Conservation (phyloP, 2,888 invertebrate species). For the Petrolisthes cinctipes region DNA sequence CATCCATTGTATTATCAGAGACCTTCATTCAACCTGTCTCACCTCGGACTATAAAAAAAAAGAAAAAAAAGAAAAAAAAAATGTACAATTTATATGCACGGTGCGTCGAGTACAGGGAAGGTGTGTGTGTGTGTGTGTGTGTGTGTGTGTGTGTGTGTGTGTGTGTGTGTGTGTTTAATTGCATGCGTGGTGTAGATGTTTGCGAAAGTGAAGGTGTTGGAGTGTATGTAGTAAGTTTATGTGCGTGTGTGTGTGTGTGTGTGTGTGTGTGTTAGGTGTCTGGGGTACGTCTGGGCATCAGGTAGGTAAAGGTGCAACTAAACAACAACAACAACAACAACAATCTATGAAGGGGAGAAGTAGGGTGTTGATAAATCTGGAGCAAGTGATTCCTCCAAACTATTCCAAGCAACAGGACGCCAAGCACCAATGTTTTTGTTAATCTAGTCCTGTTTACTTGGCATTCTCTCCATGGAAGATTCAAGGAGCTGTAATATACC, state of each 20-base stretch:
- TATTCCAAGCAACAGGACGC: too few species aligned
- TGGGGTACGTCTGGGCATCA: too few species aligned
- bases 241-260: constrained; percentile 7
- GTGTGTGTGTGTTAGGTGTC: constrained; percentile 22
- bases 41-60: background rate
- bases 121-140: constrained; percentile 26
- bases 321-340: too few species aligned
- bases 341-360: background rate
- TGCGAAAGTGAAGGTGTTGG: background rate
- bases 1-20: too few species aligned
- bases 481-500: too few species aligned
- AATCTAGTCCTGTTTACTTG: too few species aligned
- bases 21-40: too few species aligned
- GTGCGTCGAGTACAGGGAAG: background rate
- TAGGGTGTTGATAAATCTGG: too few species aligned
- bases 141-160: constrained; percentile 29
- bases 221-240: background rate
- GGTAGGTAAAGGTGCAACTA: too few species aligned
- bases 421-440: too few species aligned
- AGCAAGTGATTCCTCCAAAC: too few species aligned
- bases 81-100: background rate
- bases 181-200: constrained; percentile 5
- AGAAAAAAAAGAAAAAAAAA: background rate
- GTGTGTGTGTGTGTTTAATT: constrained; percentile 18
- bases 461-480: too few species aligned